Evolutionary conservation across 2,113 vertebrate species (phyloP), one percentile per base, ranked within the genome.

Genomic region (Notarius lentiginosus): DNA sequence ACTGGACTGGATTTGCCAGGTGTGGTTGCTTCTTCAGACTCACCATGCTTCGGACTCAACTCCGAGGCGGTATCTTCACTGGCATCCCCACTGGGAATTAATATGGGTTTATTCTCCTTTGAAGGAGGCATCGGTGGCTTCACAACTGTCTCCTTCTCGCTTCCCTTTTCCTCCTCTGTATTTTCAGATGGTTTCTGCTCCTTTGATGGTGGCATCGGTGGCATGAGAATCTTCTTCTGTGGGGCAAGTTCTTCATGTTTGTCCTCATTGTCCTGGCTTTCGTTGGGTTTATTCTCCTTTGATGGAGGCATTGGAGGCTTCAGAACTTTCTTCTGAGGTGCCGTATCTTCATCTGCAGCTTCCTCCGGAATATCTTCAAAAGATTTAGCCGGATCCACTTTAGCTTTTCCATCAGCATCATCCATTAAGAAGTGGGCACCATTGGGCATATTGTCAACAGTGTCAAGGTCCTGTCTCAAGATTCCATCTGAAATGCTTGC

Each of bases 401-500:
- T 55, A 8, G 66, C 4, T 55, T 90, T 87, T 5, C 79, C 87
- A 68, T 95, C 90, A 11, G 84, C 90, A 70, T 90, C 34, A 61
- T 47, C 79, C 79, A 61, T n/a, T 27, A 58, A 47, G 24, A 79
- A 27, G 84, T 90, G 80, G 6, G 93, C 93, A 84, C 93, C 93
- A 87, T 91, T 95, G 9, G 94, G 94, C 0, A 94, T 94, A 34
- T 89, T 91, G 89, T 96, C 93, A 0, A 94, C 87, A 66, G 89
- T 90, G 53, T 97, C 96, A 14, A 98, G 95, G 89, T 98, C 97
- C 82, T 98, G 92, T 82, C 96, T 95, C 65, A 94, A 89, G 89
- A 97, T 94, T 5, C 97, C 97, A n/a, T 98, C 97, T 30, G 95
- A 95, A 41, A 95, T 90, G 4, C 65, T 95, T 77, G 97, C 97